A percentile compares a stretch with the other conserved stretches of the same genome.
Evolutionary conservation across 2,113 vertebrate species (phyloP).

Genomic region (Maccullochella peelii): DNA sequence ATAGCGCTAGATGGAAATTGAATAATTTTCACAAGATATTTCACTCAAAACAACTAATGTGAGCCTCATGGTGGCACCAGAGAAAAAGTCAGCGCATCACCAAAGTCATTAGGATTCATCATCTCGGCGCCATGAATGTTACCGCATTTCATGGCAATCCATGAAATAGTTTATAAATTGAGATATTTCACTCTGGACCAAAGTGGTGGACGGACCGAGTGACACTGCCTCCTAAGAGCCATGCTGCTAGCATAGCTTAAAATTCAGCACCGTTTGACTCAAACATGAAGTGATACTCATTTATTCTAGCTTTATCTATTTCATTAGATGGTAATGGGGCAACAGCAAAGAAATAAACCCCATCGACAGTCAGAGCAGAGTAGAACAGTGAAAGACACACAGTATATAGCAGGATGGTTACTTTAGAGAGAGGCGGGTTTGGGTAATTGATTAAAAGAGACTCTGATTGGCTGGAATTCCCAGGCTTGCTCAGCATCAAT

Average conservation of each 20-base stretch:
- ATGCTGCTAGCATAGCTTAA: too few species aligned
- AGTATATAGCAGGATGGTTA: neutral
- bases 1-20: neutral
- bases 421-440: constrained; percentile 18
- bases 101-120: neutral
- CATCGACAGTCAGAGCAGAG: neutral
- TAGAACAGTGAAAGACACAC: neutral
- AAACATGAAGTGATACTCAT: neutral
- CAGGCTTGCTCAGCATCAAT: constrained; percentile 43
- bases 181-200: neutral
- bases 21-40: neutral
- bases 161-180: neutral
- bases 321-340: neutral
- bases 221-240: neutral
- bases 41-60: neutral
- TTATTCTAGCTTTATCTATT: neutral
- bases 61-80: neutral
- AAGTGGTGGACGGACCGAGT: neutral
- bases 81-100: neutral
- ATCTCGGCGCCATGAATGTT: neutral
- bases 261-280: neutral
- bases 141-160: neutral
- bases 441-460: constrained; percentile 47
- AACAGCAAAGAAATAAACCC: neutral
- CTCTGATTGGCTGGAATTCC: constrained; percentile 63